Evolutionary conservation across 2,797 vertebrate species (phyloP), one percentile per base, ranked within the genome.

Genomic region (Coreius guichenoti): DNA sequence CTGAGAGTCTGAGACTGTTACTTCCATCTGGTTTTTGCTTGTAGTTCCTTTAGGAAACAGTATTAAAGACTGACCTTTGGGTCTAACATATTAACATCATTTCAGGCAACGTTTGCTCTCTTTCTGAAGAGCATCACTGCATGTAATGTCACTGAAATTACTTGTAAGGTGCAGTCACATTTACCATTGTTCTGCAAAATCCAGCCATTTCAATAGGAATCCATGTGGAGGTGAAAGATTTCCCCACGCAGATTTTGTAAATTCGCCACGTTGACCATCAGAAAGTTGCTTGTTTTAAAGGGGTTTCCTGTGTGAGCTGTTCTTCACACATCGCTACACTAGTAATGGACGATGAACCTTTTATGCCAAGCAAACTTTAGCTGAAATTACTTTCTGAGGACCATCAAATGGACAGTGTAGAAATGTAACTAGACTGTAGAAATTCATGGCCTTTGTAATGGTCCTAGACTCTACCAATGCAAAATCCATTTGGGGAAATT

Each of bases 21-120:
- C 63, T 80, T 86, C 76, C 65, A 54, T 56, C 83, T 33, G 83
- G 79, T 91, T 89, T 90, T 88, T 93, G 93, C 91, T 93, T 92
- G 89, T 16, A 74, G 33, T 85, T 91, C 90, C 91, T 93, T 91
- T 83, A 91, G 88, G 89, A 91, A 91, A 88, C 74, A 82, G 47
- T 58, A 61, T 33, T 78, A 68, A 86, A 92, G 90, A 93, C 89
- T 88, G 90, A 88, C 90, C 95, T 96, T 95, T 95, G 96, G 94
- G 91, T 93, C 93, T 89, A 87, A 87, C 91, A 90, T 36, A 72
- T 89, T 90, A 92, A 87, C 85, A 86, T 72, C 45, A 56, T 47
- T 87, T 82, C 61, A 85, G 36, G 17, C 68, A n/a, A 63, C n/a
- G 19, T 63, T 29, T 29, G 61, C 61, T 29, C 61, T 63, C 61